Evolutionary conservation across 1,140 invertebrate genomes (phyloP).

Genomic region (Drosophila parvula): DNA sequence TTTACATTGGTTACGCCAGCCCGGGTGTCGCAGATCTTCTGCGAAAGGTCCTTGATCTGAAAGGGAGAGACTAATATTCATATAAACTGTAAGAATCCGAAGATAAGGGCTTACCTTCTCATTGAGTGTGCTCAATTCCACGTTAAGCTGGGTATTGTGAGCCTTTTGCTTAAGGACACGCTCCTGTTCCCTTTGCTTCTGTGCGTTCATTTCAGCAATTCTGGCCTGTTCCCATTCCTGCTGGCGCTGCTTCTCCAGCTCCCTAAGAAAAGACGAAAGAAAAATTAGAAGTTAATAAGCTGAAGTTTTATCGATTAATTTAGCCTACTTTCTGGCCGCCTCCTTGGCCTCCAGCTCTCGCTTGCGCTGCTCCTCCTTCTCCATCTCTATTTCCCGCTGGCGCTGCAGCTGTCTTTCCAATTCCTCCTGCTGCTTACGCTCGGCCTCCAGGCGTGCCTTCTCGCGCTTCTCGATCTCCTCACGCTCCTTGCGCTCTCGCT

Average conservation of each 20-base stretch:
- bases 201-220: conserved; percentile 92
- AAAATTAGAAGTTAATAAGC: neutral
- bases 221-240: conserved; percentile 98
- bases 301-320: fast-evolving
- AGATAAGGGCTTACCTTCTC: conserved; percentile 86
- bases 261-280: conserved; percentile 85
- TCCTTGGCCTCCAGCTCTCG: conserved; percentile 91
- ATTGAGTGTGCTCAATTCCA: conserved; percentile 86
- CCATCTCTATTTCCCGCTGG: conserved; percentile 91
- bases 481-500: conserved; percentile 95
- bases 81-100: neutral
- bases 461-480: conserved; percentile 95
- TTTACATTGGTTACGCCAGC: conserved; percentile 96
- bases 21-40: conserved; percentile 94
- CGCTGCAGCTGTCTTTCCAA: conserved; percentile 84
- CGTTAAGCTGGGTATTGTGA: conserved; percentile 92
- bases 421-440: conserved; percentile 88
- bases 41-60: conserved; percentile 91
- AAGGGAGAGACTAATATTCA: neutral
- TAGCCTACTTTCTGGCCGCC: conserved; percentile 87
- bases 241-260: conserved; percentile 97
- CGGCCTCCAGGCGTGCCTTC: conserved; percentile 88
- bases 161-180: conserved; percentile 95
- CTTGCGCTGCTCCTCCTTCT: conserved; percentile 91
- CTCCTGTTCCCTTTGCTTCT: conserved; percentile 94